A percentile compares a stretch with the other conserved stretches of the same genome.
Evolutionary conservation across 2,797 vertebrate genomes (phyloP).

Genomic region (Enteromius paludinosus): DNA sequence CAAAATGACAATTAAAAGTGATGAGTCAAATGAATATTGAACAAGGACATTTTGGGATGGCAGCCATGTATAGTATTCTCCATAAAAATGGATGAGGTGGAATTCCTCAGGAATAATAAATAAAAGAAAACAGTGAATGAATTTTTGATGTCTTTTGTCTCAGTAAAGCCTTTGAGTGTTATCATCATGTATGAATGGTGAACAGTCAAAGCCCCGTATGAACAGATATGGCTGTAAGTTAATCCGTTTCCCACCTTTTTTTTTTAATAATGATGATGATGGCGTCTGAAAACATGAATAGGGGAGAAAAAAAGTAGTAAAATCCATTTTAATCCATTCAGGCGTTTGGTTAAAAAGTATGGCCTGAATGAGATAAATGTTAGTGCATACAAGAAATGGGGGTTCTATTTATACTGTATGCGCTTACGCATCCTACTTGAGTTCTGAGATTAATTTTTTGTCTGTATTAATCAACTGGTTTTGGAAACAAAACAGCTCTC

Average conservation of each 20-base stretch:
- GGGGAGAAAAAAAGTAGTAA: slow-evolving; percentile 3
- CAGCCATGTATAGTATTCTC: slow-evolving; percentile 35
- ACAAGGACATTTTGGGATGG: slow-evolving; percentile 53
- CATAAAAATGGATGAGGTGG: slow-evolving; percentile 45
- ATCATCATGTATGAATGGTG: slow-evolving; percentile 54
- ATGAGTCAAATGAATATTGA: slow-evolving; percentile 55
- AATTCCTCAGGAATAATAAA: slow-evolving; percentile 42
- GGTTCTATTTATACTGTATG: neutral
- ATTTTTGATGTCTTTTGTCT: slow-evolving; percentile 54
- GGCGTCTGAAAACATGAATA: slow-evolving; percentile 27
- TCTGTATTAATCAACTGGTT: slow-evolving; percentile 9
- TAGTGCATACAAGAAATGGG: slow-evolving; percentile 23
- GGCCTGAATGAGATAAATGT: slow-evolving; percentile 19
- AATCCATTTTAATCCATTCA: slow-evolving; percentile 28
- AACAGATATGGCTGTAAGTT: slow-evolving; percentile 49
- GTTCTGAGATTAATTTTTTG: slow-evolving; percentile 7
- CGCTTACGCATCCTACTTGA: slow-evolving; percentile 5
- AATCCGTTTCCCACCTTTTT: slow-evolving; percentile 26
- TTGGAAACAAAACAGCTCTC: slow-evolving; percentile 20
- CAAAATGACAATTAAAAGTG: slow-evolving; percentile 60
- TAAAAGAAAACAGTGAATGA: slow-evolving; percentile 43
- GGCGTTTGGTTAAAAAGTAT: slow-evolving; percentile 14
- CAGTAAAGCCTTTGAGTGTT: slow-evolving; percentile 37
- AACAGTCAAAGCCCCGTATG: slow-evolving; percentile 42
- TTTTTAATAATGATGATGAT: slow-evolving; percentile 44